Percentiles rank a stretch among this genome's conserved stretches.
Conservation (phyloP, 2,797 vertebrate species). For the Apodemus agrarius region DNA sequence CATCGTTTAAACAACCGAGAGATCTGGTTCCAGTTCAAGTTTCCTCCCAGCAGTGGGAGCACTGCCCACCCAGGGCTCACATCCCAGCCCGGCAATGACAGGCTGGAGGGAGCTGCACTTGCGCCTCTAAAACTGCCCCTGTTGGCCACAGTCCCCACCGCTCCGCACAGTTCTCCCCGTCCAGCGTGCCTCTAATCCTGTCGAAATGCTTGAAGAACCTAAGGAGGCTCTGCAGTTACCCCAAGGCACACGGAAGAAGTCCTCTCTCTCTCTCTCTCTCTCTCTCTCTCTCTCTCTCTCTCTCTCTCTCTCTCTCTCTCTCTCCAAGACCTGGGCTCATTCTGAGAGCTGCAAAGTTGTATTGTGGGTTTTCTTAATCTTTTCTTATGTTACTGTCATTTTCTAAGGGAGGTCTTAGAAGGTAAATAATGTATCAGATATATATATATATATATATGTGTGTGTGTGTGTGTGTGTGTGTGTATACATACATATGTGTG, state of each 20-base stretch:
- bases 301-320: too few relatives aligned
- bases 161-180: not conserved
- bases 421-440: not conserved
- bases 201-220: not conserved
- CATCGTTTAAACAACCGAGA: conserved; percentile 36
- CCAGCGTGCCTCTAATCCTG: not conserved
- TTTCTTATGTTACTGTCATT: conserved; percentile 36
- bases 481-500: too few relatives aligned
- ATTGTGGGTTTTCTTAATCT: not conserved
- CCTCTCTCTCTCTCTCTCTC: not conserved
- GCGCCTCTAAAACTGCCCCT: not conserved
- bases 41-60: conserved; percentile 1
- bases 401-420: conserved; percentile 49
- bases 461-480: too few relatives aligned
- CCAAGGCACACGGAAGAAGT: not conserved
- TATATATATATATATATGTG: too few relatives aligned
- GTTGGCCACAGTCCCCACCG: not conserved
- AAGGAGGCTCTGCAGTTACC: not conserved
- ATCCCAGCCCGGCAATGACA: not conserved
- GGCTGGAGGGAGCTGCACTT: not conserved
- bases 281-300: too few relatives aligned
- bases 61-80: not conserved
- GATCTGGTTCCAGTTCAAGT: conserved; percentile 36
- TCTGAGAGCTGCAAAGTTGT: not conserved
- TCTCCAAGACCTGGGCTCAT: conserved; percentile 21